Base-by-base conservation (phyloP, 2,113 vertebrate species). In the Callaeas wilsoni region DNA sequence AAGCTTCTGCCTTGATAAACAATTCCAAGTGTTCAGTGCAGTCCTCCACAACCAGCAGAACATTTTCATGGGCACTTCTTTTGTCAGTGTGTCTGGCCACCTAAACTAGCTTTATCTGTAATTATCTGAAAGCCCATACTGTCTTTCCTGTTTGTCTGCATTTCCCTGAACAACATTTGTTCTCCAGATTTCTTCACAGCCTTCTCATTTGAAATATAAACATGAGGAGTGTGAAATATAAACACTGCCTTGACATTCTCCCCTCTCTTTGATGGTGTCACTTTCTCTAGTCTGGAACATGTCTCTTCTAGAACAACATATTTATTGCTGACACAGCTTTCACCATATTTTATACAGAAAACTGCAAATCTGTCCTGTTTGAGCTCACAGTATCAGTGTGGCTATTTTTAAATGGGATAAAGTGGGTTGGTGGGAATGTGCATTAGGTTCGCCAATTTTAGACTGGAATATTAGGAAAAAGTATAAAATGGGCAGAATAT, bases 341-440 rank as follows among this genome's bases (percentile, higher is more conserved):
- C 55, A 41, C 35, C 1, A 2, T 35, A 47, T 63, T 87, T 70
- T 63, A 62, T n/a, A 47, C 6, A 60, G 49, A 55, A 84, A 75
- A 32, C 25, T 46, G 44, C 41, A 68, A n/a, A 71, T 59, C 50
- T 50, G n/a, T 84, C 62, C 23, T 50, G 16, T 46, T 33, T 1
- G 44, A 78, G 56, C 68, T 29, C 27, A 35, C 29, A 75, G 39
- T 21, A 83, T 50, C 6, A 26, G 9, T 4, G 4, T 39, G 84
- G 84, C 89, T 89, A 64, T 90, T 96, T 97, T 97, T 67, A 94
- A 95, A 83, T 16, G n/a, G 55, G n/a, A 67, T 50, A 10, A 94
- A 84, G 74, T 64, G 82, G 49, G 50, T 90, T 74, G 26, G 27
- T 76, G 27, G 62, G 22, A 59, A 68, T 7, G n/a, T 60, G 85